Evolutionary conservation across 2,888 invertebrate species (phyloP).

Genomic region (Nomada lathburiana): DNA sequence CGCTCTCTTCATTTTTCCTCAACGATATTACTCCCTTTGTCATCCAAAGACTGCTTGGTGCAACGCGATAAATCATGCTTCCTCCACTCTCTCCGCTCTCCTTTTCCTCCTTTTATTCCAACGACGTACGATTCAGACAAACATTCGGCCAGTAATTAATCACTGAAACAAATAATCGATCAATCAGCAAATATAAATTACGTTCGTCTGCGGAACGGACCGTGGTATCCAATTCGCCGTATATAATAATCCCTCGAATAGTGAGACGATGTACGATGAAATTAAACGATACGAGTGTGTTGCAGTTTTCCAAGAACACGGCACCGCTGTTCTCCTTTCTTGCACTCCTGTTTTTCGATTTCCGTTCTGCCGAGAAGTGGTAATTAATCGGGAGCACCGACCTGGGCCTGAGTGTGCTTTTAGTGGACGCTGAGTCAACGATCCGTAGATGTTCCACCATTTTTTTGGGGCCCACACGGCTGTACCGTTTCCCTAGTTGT

Average conservation of each 20-base stretch:
- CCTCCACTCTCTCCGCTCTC: slow-evolving; percentile 21
- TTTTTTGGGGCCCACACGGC: slow-evolving; percentile 28
- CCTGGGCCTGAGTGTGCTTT: slow-evolving; percentile 62
- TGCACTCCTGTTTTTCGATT: background rate
- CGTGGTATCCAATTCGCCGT: background rate
- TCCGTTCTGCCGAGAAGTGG: slow-evolving; percentile 18
- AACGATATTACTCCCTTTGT: slow-evolving; percentile 65
- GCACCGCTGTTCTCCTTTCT: too few species aligned
- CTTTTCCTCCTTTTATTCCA: slow-evolving; percentile 50
- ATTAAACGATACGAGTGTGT: background rate
- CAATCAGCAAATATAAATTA: slow-evolving; percentile 16
- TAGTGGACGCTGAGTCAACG: slow-evolving; percentile 38
- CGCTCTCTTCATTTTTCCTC: slow-evolving; percentile 11
- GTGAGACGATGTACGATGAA: background rate
- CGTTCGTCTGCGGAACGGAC: background rate
- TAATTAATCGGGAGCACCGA: slow-evolving; percentile 61
- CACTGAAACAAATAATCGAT: slow-evolving; percentile 55
- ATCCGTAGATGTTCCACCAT: slow-evolving; percentile 56
- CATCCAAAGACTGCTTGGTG: slow-evolving; percentile 32
- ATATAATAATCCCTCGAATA: background rate
- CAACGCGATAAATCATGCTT: slow-evolving; percentile 66
- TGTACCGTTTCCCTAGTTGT: slow-evolving; percentile 22
- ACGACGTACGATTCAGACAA: slow-evolving; percentile 47
- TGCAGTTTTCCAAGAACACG: background rate
- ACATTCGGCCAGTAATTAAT: slow-evolving; percentile 58